Evolutionary conservation across 1,140 invertebrate genomes (phyloP), one percentile per base, ranked within the genome.

Genomic region (Myzus persicae): DNA sequence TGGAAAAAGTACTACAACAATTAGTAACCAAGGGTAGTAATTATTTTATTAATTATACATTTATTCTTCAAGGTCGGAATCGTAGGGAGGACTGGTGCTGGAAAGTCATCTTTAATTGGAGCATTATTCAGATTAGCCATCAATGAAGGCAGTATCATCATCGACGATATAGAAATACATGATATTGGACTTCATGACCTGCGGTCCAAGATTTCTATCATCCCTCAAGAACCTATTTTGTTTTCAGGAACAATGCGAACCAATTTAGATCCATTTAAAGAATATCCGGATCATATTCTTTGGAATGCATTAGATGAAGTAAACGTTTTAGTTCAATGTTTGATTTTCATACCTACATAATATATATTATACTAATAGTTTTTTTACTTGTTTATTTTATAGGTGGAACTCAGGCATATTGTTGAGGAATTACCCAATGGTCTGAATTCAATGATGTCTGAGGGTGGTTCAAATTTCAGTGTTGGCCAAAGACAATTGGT

Each of bases 61-160:
- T 26, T 76, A 40, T 40, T 90, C 84, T 59, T 94, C 76, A 6
- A 95, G 94, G 95, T 97, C 31, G 97, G 97, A 14, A 97, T 98
- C 22, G 97, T 98, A 20, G 98, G 98, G 7, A 96, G 97, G 94
- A 98, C 98, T 24, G 98, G 98, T 1, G 98, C 98, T 76, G 98
- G 98, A 36, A 99, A 99, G 95, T 98, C 98, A 0, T 99, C 98
- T 0, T 95, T 99, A 8, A 98, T 98, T 92, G 95, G 97, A 51
- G 97, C 98, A 2, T 95, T 99, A 2, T 99, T 99, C 94, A 96
- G 98, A 90, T 94, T 99, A 93, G 95, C 96, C 7, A 95, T 96
- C 94, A 95, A 95, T 9, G 94, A 96, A 76, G 97, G 97, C 14
- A 40, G 94, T 1, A 96, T 98, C 54, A 94, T 94, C 0, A 97